Evolutionary conservation across 2,888 invertebrate species (phyloP).

Genomic region (Drosophila tanythrix): DNA sequence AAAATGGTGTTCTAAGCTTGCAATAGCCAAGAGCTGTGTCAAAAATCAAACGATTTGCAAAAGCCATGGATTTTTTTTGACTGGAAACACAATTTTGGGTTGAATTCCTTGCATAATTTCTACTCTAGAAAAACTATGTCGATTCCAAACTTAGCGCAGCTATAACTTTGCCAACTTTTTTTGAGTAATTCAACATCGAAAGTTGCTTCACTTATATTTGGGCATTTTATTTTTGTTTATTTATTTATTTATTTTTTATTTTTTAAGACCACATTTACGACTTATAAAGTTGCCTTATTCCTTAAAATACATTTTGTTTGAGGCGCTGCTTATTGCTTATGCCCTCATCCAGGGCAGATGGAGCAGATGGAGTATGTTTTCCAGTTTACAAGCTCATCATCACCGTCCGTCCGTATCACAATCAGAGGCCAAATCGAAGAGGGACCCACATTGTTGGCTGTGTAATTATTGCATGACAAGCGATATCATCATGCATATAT

Average conservation of each 20-base stretch:
- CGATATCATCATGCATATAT: constrained; percentile 20
- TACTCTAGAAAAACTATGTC: too few relatives aligned
- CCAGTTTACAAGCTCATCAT: constrained; percentile 1
- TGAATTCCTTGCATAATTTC: too few relatives aligned
- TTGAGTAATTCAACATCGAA: neutral
- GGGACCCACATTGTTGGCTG: constrained; percentile 25
- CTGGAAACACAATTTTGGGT: too few relatives aligned
- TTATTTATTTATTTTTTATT: neutral
- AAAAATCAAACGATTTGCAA: too few relatives aligned
- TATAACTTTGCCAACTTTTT: too few relatives aligned
- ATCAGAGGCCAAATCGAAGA: constrained; percentile 7
- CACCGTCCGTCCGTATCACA: neutral
- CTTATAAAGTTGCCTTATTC: neutral
- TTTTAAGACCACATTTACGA: neutral
- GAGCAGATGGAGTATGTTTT: neutral
- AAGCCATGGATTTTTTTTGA: too few relatives aligned
- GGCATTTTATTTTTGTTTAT: neutral
- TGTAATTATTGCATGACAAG: constrained; percentile 52
- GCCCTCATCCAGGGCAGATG: neutral
- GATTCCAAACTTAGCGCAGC: neutral
- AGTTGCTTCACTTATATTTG: neutral
- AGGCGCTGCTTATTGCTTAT: neutral
- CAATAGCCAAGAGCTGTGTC: too few relatives aligned
- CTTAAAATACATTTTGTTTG: neutral
- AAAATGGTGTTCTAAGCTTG: too few relatives aligned